Evolutionary conservation across 1,140 invertebrate species (phyloP), one percentile per base, ranked within the genome.

Genomic region (Mycetomoellerius zeteki): DNA sequence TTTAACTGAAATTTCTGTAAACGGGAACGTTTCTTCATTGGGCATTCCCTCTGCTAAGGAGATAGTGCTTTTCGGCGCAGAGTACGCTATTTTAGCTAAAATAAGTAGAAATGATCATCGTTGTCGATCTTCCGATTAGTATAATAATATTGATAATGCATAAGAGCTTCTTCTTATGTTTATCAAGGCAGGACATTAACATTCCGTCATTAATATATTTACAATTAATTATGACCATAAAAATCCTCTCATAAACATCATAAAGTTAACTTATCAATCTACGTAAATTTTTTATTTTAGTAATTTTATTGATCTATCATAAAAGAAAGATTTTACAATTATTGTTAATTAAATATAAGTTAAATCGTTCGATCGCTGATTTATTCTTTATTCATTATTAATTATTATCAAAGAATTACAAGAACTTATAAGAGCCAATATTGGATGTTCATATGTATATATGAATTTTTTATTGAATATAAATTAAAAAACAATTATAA

Each of bases 41-140:
- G 98, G 97, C 96, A 98, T 97, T 1, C 97, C 97, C 85, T 97
- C 97, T 0, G 97, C 97, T 82, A 98, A 94, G 1, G 97, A 97
- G 16, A 98, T 96, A 67, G 97, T 95, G 43, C 96, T 96, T 62
- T 97, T 96, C 52, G 97, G 96, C 62, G 97, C 96, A 54, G 96
- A 96, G 88, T 97, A 97, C 19, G 97, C 95, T 8, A 97, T 94
- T 86, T 96, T 96, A 27, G 97, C 97, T 97, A 93, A 7, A 94
- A 95, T 0, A 71, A 8, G 60, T 19, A 54, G 8, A 43, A 85
- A 30, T 60, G 4, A 21, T 19, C 14, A 0, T 65, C 30, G 19
- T 69, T 80, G 52, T 16, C 10, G 12, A 69, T 76, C 7, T 27
- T 19, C 21, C 3, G 10, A 10, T 3, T 16, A 2, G 16, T 33